Conservation (phyloP, 2,113 vertebrate genomes). For the Acanthisitta chloris region DNA sequence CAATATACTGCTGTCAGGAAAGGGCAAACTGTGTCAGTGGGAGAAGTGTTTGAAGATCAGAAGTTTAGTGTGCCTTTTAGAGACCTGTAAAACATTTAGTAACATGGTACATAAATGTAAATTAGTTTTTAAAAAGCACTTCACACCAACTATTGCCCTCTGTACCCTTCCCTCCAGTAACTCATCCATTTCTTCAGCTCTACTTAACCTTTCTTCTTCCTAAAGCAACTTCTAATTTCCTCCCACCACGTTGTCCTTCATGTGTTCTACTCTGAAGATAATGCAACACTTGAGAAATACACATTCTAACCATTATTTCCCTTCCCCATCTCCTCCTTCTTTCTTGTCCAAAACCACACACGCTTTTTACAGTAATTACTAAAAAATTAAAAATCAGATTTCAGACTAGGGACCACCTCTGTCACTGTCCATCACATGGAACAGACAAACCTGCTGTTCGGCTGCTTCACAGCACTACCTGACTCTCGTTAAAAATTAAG, state of each 20-base stretch:
- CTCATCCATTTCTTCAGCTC: neutral
- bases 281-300: neutral
- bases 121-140: neutral
- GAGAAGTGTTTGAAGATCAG: neutral
- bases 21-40: neutral
- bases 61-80: neutral
- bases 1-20: neutral
- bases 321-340: neutral
- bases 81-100: neutral
- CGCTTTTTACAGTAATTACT: no score
- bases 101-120: neutral
- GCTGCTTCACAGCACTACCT: neutral
- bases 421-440: neutral
- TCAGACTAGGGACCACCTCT: neutral
- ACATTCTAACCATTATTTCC: neutral
- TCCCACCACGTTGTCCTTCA: neutral
- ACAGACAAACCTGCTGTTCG: accelerated
- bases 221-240: neutral
- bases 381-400: neutral
- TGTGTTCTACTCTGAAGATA: neutral
- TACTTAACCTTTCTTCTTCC: neutral
- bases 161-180: neutral
- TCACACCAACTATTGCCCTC: neutral
- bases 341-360: neutral
- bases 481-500: neutral